Base-by-base conservation (phyloP, 2,888 invertebrate genomes). In the Amphipoea oculea region DNA sequence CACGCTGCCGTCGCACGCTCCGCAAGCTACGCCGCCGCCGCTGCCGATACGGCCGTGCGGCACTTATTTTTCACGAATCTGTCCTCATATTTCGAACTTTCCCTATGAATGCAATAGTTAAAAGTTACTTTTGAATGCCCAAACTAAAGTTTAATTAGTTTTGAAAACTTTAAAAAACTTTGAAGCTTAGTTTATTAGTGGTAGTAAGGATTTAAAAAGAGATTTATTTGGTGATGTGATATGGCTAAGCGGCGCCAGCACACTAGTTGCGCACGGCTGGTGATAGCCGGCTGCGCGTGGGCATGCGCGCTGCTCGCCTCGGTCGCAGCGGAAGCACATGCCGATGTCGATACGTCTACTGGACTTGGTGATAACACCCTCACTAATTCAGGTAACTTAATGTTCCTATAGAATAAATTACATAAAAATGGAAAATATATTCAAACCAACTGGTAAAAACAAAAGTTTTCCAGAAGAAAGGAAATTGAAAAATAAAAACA, bases 331-430 rank as follows among this genome's bases (percentile, higher is more conserved):
- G 94, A 93, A 74, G 94, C 94, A 45, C 94, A 94, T 83, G 94
- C 96, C 48, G 97, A 97, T 86, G 95, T 96, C 72, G 97, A 97
- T 90, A 97, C 97, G 45, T 97, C 97, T 78, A 97, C 97, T 14
- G 97, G 97, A 17, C 94, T 95, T 65, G 95, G 97, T 12, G 97
- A 97, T 85, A 97, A 97, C 87, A 95, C 96, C 29, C 94, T 96
- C 45, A 95, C 96, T 65, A 97, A 97, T 91, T 93, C 97, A 95
- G 97, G 97, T 96, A 93, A 83, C 29, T 62, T 0, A 40, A 20
- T 69, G 45, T 40, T 29, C 12, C 11, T 65, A 29, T 29, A 29
- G 7, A 68, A n/a, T 36, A 42, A 12, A 60, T 48, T 1, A 29
- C 11, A 2, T 20, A 17, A 51, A 51, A 65, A 4, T 7, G 0